Percentiles rank a stretch among this genome's conserved stretches.
phyloP scores from a whole-genome alignment of 2,888 invertebrate species.

The Ligdia adustata region DNA sequence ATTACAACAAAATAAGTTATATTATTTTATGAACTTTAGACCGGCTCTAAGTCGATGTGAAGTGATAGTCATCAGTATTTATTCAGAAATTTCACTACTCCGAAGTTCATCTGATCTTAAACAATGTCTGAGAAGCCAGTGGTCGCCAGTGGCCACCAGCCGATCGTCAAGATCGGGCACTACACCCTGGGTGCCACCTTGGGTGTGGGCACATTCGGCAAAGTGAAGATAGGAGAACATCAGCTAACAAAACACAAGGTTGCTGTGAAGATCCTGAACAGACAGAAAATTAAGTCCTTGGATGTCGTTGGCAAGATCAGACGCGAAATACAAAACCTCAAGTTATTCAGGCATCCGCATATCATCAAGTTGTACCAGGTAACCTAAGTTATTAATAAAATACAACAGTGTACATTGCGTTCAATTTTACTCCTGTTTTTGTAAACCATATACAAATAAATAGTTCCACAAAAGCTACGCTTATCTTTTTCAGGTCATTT shows the following conservation, averaged over 20 bases:
- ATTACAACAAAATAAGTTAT: neutral
- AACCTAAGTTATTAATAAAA: too few relatives aligned
- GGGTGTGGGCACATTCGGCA: constrained; percentile 99
- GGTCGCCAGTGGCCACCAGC: constrained; percentile 81
- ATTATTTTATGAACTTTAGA: neutral
- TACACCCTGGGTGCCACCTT: constrained; percentile 95
- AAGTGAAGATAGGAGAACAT: constrained; percentile 99
- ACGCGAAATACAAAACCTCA: constrained; percentile 99
- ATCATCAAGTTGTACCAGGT: constrained; percentile 98
- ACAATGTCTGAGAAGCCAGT: constrained; percentile 66
- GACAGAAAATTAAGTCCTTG: constrained; percentile 99
- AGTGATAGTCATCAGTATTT: constrained; percentile 28
- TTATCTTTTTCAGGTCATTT: constrained; percentile 90
- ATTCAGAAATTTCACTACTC: constrained; percentile 1
- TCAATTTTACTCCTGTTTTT: too few relatives aligned
- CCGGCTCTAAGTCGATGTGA: constrained; percentile 34
- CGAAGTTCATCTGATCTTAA: constrained; percentile 22
- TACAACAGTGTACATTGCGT: too few relatives aligned
- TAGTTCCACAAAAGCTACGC: too few relatives aligned
- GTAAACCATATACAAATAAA: too few relatives aligned
- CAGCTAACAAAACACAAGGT: constrained; percentile 99
- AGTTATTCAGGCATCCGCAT: constrained; percentile 99
- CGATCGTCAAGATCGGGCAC: constrained; percentile 98
- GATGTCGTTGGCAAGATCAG: constrained; percentile 99
- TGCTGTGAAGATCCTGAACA: constrained; percentile 98